Evolutionary conservation across 2,888 invertebrate species (phyloP).

Genomic region (Volucella zonaria): DNA sequence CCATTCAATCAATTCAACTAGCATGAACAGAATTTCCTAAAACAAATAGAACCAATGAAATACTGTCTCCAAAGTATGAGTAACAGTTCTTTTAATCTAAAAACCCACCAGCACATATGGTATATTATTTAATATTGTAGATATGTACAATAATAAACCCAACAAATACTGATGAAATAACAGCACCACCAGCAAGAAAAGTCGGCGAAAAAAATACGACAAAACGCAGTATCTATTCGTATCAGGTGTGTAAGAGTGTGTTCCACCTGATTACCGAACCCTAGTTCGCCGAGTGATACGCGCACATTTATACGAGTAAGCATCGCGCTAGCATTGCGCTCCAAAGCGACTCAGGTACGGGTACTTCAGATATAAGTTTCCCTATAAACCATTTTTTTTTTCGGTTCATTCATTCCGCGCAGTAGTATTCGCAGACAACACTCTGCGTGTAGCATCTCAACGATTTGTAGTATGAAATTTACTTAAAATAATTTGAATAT

Average conservation of each 20-base stretch:
- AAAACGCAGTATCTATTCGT: conserved; percentile 41
- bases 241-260: conserved; percentile 45
- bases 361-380: neutral
- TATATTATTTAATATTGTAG: conserved; percentile 69
- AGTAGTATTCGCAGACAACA: neutral
- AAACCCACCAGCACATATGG: conserved; percentile 57
- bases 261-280: conserved; percentile 69
- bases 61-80: conserved; percentile 42
- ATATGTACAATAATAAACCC: conserved; percentile 34
- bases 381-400: conserved; percentile 7
- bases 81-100: conserved; percentile 56
- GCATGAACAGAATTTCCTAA: conserved; percentile 1
- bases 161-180: neutral
- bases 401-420: conserved; percentile 51
- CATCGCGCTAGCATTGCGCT: conserved; percentile 39
- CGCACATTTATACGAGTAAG: conserved; percentile 44
- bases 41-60: conserved; percentile 16
- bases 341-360: conserved; percentile 22
- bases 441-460: conserved; percentile 42
- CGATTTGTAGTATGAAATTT: conserved; percentile 31
- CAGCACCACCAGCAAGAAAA: conserved; percentile 36
- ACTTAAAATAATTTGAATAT: conserved; percentile 18
- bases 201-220: conserved; percentile 31
- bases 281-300: conserved; percentile 66
- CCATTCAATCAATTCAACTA: conserved; percentile 32